Evolutionary conservation across 2,113 vertebrate species (phyloP), one percentile per base, ranked within the genome.

Genomic region (Stercorarius parasiticus): DNA sequence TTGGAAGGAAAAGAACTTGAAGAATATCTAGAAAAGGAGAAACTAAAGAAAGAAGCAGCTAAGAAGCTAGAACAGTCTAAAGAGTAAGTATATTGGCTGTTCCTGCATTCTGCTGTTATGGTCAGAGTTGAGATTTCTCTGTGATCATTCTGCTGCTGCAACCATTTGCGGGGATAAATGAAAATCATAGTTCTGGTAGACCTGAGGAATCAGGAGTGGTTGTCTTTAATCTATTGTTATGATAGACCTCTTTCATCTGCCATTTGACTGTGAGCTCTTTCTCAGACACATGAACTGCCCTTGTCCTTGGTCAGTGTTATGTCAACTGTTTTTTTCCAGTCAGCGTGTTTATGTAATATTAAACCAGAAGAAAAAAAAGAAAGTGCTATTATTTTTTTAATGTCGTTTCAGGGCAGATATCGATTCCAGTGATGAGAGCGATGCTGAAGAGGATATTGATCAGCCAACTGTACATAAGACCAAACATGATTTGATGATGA

Each of bases 401-500:
- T 93, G 58, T 52, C 42, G 19, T 95, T 87, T 89, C 90, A 99
- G 99, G 97, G 99, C 98, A 85, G 99, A 99, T 85, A 98, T 99
- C 2, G 99, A 99, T 97, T 99, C 99, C 45, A 99, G 99, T 43
- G 99, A 99, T 59, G 99, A 99, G 95, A 99, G 99, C 32, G 99
- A 99, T 58, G 97, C 98, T 67, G 99, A 99, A 53, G 99, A 99
- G 26, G 99, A 99, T 73, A 97, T 99, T 53, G 99, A 99, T 97
- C 99, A 99, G 92, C 99, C 99, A 1, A 98, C 98, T 1, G 96
- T 97, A 6, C 98, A 99, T 73, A 99, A 99, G 97, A 98, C 98
- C 55, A 99, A 99, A 96, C 99, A 99, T 50, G 99, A 99, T 97
- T 98, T 99, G 97, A 99, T 99, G 99, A 99, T 99, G 99, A 99